Evolutionary conservation across 2,888 invertebrate genomes (phyloP).

Genomic region (Anthophora plumipes): DNA sequence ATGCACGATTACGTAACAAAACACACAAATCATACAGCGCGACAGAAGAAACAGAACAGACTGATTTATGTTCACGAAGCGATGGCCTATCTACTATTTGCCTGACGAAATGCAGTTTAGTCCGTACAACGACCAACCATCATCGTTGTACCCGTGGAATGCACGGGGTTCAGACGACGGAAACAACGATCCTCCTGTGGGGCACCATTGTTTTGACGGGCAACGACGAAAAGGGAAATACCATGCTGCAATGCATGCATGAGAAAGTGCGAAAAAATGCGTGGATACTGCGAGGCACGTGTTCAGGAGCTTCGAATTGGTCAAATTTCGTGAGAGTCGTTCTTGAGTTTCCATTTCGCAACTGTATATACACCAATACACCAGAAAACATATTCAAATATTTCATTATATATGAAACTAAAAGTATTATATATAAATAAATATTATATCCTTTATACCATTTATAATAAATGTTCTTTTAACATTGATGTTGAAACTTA

Average conservation of each 20-base stretch:
- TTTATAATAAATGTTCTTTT: too few relatives aligned
- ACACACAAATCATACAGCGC: constrained; percentile 78
- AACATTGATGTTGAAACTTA: too few relatives aligned
- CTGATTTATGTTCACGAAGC: constrained; percentile 80
- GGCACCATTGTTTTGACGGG: constrained; percentile 25
- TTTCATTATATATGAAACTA: too few relatives aligned
- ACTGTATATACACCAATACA: neutral
- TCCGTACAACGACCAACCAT: constrained; percentile 19
- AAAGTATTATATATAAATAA: too few relatives aligned
- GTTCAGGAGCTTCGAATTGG: constrained; percentile 12
- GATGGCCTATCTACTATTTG: constrained; percentile 70
- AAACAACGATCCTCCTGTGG: constrained; percentile 38
- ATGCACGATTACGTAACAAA: constrained; percentile 82
- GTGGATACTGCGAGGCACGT: constrained; percentile 28
- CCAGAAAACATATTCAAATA: too few relatives aligned
- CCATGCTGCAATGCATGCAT: constrained; percentile 26
- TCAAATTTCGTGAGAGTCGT: constrained; percentile 5
- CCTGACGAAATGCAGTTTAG: constrained; percentile 51
- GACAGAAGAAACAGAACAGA: constrained; percentile 79
- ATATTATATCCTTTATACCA: too few relatives aligned
- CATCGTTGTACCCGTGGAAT: constrained; percentile 39
- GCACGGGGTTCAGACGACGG: constrained; percentile 26
- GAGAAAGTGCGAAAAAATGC: constrained; percentile 28
- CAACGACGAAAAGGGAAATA: constrained; percentile 11
- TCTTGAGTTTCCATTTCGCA: neutral